Conservation (phyloP, 2,113 vertebrate species). For the Hypomesus transpacificus region DNA sequence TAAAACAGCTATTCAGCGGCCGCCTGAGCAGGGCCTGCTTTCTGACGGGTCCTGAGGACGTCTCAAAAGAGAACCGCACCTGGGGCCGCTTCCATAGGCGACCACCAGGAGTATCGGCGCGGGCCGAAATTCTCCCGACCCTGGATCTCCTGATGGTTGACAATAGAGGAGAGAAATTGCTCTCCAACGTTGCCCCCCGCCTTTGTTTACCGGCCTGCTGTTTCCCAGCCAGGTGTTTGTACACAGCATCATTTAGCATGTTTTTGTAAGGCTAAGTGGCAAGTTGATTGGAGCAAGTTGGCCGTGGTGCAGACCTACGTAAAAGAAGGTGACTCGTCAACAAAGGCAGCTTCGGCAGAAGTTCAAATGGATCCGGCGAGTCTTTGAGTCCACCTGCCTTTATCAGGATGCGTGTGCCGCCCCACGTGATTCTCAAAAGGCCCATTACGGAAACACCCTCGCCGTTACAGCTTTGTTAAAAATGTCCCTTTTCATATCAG, state of each 20-base stretch:
- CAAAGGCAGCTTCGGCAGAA: slow-evolving; percentile 26
- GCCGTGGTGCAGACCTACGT: not conserved
- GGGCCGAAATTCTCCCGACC: no score
- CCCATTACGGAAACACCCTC: slow-evolving; percentile 25
- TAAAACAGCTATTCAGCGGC: no score
- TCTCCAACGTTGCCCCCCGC: no score
- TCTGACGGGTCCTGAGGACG: no score
- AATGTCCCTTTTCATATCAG: slow-evolving; percentile 21
- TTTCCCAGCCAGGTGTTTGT: slow-evolving; percentile 30
- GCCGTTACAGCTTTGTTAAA: slow-evolving; percentile 27
- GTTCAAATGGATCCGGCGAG: not conserved
- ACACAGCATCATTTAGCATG: slow-evolving; percentile 31
- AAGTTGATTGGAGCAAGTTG: slow-evolving; percentile 28
- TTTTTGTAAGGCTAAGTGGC: slow-evolving; percentile 9
- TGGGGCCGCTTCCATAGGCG: no score
- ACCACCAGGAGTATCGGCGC: no score
- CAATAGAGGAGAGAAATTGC: no score
- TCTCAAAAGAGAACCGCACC: no score
- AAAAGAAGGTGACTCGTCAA: not conserved
- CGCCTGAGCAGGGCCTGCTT: no score
- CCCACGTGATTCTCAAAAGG: slow-evolving; percentile 15
- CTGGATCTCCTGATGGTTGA: slow-evolving; percentile 13
- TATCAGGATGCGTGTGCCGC: slow-evolving; percentile 24
- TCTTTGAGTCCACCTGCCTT: slow-evolving; percentile 16
- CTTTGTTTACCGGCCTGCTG: slow-evolving; percentile 12